These are phyloP conservation scores for Nycticryphes semicollaris DNA, from an alignment of 2,113 vertebrate genomes.

Conservation along the genomic window DNA sequence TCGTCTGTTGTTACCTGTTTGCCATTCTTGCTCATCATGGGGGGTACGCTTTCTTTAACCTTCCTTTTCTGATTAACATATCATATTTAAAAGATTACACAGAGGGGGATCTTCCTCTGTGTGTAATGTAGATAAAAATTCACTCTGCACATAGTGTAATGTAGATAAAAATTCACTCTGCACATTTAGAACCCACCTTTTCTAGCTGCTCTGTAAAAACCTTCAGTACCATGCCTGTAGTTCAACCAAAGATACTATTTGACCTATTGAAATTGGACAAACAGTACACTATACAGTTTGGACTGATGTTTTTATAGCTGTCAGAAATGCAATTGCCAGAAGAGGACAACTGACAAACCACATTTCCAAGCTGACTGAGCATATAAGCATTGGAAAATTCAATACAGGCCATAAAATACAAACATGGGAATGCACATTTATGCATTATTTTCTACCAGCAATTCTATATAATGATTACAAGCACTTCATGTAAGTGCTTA, in stretches of 20 bases:
- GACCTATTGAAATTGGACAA: background rate
- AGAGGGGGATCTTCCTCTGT: background rate
- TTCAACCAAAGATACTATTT: background rate
- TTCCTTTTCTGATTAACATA: background rate
- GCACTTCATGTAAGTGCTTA: background rate
- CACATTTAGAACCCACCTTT: background rate
- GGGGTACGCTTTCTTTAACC: no score
- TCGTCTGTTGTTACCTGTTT: no score
- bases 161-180: background rate
- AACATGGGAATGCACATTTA: background rate
- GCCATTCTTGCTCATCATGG: no score
- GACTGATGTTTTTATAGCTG: background rate
- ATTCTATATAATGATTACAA: background rate
- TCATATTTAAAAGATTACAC: background rate
- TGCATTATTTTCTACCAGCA: background rate
- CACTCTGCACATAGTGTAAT: background rate
- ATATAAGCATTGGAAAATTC: background rate
- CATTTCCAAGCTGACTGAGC: background rate
- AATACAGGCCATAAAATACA: background rate
- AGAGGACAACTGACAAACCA: background rate
- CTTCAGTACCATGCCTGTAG: background rate
- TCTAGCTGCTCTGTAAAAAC: background rate
- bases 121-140: background rate
- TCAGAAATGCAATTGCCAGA: background rate
- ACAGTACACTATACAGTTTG: background rate